phyloP scores from a whole-genome alignment of 2,113 vertebrate genomes.

The Tautogolabrus adspersus region DNA sequence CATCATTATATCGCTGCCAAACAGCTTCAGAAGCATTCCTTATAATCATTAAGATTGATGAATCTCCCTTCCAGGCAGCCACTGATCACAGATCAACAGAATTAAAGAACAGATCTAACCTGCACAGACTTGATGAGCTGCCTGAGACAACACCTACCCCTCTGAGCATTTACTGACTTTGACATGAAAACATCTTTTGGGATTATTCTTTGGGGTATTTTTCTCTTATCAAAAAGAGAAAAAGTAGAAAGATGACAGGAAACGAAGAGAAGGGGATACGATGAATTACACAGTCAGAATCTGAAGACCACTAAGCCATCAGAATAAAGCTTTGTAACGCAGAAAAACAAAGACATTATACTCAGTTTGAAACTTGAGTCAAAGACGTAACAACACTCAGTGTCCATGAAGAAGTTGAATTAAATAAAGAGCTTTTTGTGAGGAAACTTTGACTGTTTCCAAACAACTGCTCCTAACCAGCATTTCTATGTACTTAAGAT shows the following conservation, averaged over 20 bases:
- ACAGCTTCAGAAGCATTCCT: neutral
- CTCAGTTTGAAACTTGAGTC: no score
- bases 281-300: no score
- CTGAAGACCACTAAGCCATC: no score
- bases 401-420: no score
- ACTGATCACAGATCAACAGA: neutral
- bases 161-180: neutral
- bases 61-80: neutral
- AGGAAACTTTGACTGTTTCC: no score
- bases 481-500: no score
- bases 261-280: neutral
- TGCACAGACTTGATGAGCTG: constrained; percentile 1
- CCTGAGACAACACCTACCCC: neutral
- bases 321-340: no score
- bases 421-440: no score
- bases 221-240: neutral
- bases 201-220: neutral
- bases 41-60: neutral
- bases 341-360: no score
- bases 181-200: neutral
- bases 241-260: neutral
- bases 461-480: no score
- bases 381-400: no score
- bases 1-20: neutral
- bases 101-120: neutral